phyloP scores from a whole-genome alignment of 1,140 invertebrate species.

The Calosoma granatense region DNA sequence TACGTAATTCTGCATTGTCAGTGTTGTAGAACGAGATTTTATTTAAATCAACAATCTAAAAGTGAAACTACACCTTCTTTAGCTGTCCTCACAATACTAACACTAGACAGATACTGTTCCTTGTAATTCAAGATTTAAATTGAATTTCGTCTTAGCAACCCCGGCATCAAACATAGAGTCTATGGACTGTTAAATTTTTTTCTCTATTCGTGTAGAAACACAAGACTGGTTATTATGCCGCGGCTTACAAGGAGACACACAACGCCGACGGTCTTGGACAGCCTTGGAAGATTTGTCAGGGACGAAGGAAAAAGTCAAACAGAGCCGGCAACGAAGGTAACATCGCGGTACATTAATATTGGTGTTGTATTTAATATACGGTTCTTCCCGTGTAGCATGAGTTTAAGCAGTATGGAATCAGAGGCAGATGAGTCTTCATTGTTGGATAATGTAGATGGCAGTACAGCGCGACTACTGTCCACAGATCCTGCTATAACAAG shows the following conservation, averaged over 20 bases:
- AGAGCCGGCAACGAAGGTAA: conserved; percentile 43
- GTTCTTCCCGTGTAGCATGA: conserved; percentile 40
- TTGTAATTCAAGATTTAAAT: too few relatives aligned
- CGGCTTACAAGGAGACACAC: conserved; percentile 35
- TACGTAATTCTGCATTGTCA: conserved; percentile 26
- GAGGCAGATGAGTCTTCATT: conserved; percentile 50
- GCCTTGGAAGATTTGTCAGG: conserved; percentile 55
- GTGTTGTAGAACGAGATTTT: background rate
- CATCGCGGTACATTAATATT: background rate
- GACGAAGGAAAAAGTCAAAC: conserved; percentile 35
- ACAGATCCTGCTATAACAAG: conserved; percentile 32
- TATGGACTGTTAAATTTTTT: too few relatives aligned
- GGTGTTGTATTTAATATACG: background rate
- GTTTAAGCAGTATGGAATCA: conserved; percentile 63
- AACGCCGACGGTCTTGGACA: conserved; percentile 70
- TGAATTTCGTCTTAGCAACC: too few relatives aligned
- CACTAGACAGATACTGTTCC: background rate
- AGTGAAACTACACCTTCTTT: conserved; percentile 18
- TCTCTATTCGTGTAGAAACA: conserved; percentile 34
- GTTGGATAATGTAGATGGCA: conserved; percentile 39
- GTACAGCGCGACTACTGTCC: conserved; percentile 35
- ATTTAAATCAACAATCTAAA: background rate
- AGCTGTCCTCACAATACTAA: background rate
- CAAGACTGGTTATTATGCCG: conserved; percentile 35
- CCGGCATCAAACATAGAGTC: too few relatives aligned